Conservation (phyloP, 1,140 invertebrate genomes). For the Bombus ignitus region DNA sequence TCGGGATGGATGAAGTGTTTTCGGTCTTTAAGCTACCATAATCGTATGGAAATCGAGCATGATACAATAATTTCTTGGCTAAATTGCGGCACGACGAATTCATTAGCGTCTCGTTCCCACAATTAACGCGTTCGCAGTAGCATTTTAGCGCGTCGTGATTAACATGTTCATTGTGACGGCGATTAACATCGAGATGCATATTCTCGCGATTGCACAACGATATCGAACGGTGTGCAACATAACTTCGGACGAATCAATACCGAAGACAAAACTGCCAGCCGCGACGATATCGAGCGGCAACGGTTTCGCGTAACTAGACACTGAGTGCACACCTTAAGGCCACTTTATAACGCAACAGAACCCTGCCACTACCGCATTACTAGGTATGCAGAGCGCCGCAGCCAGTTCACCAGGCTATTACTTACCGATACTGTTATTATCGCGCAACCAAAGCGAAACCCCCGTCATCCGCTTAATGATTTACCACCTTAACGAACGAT, state of each 20-base stretch:
- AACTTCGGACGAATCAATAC: conserved; percentile 43
- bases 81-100: background rate
- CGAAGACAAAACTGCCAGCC: conserved; percentile 18
- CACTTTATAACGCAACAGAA: conserved; percentile 23
- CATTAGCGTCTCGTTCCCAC: background rate
- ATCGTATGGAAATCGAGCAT: background rate
- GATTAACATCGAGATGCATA: conserved; percentile 25
- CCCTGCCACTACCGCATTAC: conserved; percentile 31
- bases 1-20: background rate
- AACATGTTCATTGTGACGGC: background rate
- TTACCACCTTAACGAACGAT: conserved; percentile 24
- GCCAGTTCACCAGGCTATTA: conserved; percentile 34
- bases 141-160: background rate
- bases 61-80: background rate
- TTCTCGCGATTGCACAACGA: conserved; percentile 25
- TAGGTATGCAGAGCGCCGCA: background rate
- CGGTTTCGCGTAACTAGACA: conserved; percentile 30
- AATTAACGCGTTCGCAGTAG: background rate
- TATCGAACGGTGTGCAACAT: conserved; percentile 17
- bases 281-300: conserved; percentile 36
- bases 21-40: background rate
- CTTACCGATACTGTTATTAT: conserved; percentile 45
- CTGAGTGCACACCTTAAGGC: conserved; percentile 39
- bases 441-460: background rate
- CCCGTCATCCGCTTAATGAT: conserved; percentile 8